phyloP scores from a whole-genome alignment of 2,113 vertebrate species.

The Amazona vittata region DNA sequence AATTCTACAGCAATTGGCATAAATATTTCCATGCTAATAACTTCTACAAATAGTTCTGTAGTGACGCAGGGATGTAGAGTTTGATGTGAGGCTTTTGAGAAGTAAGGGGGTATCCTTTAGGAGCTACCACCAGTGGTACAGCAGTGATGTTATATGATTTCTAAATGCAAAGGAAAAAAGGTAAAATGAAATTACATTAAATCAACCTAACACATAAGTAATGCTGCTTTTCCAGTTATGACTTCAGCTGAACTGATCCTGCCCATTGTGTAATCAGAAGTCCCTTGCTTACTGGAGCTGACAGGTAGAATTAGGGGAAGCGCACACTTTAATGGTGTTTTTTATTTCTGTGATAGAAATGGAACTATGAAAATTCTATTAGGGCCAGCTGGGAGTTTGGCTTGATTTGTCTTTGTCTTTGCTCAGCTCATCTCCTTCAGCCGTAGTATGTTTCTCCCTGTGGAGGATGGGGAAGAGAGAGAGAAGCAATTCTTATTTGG shows the following conservation, averaged over 20 bases:
- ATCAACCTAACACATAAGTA: constrained; percentile 1
- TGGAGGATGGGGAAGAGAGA: background rate
- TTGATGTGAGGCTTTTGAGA: background rate
- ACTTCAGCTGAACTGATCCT: constrained; percentile 6
- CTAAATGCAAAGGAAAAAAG: background rate
- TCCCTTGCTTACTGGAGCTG: constrained; percentile 14
- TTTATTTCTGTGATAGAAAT: constrained; percentile 24
- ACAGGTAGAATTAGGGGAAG: constrained; percentile 28
- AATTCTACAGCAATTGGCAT: constrained; percentile 38
- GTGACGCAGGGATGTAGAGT: background rate
- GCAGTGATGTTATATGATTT: background rate
- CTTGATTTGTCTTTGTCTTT: constrained; percentile 32
- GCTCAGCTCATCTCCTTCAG: constrained; percentile 23
- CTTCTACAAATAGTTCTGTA: background rate
- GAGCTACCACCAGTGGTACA: background rate
- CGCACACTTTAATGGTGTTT: background rate
- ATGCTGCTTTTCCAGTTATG: background rate
- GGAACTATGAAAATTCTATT: constrained; percentile 59
- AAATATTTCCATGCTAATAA: background rate
- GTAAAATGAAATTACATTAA: background rate
- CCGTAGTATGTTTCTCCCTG: background rate
- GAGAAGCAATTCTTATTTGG: constrained; percentile 3
- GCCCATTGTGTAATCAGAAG: background rate
- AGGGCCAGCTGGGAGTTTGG: constrained; percentile 36
- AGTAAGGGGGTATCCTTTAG: background rate